Evolutionary conservation across 2,113 vertebrate species (phyloP), one percentile per base, ranked within the genome.

Genomic region (Empidonax alnorum): DNA sequence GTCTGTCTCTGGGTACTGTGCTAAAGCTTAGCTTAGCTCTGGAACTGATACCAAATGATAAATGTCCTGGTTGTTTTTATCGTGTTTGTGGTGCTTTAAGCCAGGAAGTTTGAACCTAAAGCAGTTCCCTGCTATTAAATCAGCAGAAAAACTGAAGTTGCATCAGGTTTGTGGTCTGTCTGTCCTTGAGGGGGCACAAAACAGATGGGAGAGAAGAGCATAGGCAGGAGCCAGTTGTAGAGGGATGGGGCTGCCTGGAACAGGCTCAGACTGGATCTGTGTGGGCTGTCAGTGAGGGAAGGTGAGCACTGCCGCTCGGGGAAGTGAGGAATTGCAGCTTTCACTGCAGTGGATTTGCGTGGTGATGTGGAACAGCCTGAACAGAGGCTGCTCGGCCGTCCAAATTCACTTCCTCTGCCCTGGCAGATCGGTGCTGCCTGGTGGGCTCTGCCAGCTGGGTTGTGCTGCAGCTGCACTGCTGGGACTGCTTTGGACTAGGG

Each of bases 311-410:
- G 86, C 91, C 0, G 4, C 72, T 87, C 10, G 80, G 89, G 59
- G 83, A 31, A 67, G 55, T 1, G 1, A 9, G 72, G 86, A 92
- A 81, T 33, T 92, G 6, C 95, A 90, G 28, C 10, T 79, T 25
- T 39, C 5, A 0, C 25, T 11, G 6, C 6, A 1, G 0, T 12
- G 14, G 10, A 6, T 22, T n/a, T 17, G 30, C 5, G 3, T 19
- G 3, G 30, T 5, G 27, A 1, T 35, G 61, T 10, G n/a, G 30
- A 86, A 4, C 24, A 4, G 2, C 37, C 49, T 24, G 58, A 21
- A 0, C 15, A 44, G 63, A 63, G 78, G 52, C 44, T 73, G 59
- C 53, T 93, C 42, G 35, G 93, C 72, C 71, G 22, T 33, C 1
- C 2, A 19, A 4, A 30, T 49, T 63, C 0, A 0, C 10, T 30